Percentiles rank a stretch among this genome's conserved stretches.
phyloP scores from a whole-genome alignment of 2,888 invertebrate genomes.

The Ferdinandea cuprea region DNA sequence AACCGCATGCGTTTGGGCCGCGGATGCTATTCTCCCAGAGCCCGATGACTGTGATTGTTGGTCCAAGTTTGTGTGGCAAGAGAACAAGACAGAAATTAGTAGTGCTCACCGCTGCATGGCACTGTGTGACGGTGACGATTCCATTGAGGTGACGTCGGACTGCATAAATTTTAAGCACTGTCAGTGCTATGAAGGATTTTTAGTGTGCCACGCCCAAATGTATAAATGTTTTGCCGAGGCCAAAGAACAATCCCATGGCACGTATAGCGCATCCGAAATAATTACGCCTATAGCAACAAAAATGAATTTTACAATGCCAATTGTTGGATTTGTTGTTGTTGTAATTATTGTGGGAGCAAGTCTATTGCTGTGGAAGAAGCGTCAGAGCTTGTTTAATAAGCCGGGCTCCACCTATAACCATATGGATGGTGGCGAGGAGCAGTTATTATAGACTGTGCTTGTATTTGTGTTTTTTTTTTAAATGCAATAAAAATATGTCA shows the following conservation, averaged over 20 bases:
- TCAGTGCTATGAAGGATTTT: constrained; percentile 31
- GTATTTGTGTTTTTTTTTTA: too few species aligned
- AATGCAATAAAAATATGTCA: too few species aligned
- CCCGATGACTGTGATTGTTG: constrained; percentile 59
- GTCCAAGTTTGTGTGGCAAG: constrained; percentile 31
- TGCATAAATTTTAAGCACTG: constrained; percentile 37
- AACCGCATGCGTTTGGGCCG: constrained; percentile 35
- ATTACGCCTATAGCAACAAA: neutral
- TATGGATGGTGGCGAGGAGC: constrained; percentile 1
- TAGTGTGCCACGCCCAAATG: constrained; percentile 37
- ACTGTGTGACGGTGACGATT: constrained; percentile 24
- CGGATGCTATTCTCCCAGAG: constrained; percentile 38
- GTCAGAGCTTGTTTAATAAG: neutral
- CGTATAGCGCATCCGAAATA: too few species aligned
- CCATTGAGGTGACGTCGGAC: neutral
- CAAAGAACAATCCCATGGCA: too few species aligned
- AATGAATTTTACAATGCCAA: neutral
- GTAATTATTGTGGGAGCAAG: neutral
- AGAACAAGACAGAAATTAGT: constrained; percentile 10
- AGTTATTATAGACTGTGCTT: neutral
- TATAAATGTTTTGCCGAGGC: constrained; percentile 22
- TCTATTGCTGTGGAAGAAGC: constrained; percentile 21
- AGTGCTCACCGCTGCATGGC: neutral
- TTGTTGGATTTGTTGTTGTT: neutral
- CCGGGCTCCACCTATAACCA: neutral